Conservation (phyloP, 2,888 invertebrate species). For the Steinernema scapterisci region DNA sequence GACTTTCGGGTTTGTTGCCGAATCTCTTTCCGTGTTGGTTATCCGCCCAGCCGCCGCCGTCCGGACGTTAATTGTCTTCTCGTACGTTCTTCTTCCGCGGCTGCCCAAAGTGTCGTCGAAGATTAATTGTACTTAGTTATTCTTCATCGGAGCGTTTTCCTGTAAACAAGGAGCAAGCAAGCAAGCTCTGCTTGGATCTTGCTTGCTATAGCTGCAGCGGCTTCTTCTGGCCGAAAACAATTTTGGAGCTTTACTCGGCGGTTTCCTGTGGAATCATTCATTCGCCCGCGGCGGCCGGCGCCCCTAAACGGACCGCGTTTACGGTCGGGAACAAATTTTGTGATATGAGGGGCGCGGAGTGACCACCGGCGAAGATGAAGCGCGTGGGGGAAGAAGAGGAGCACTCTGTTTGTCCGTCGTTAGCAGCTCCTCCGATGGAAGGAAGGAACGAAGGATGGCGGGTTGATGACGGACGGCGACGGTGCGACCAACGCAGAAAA, state of each 20-base stretch:
- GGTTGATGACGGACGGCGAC: not conserved
- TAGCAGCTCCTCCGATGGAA: not conserved
- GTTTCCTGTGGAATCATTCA: not conserved
- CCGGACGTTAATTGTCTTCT: too few relatives aligned
- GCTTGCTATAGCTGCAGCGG: not conserved
- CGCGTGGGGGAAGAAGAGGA: not conserved
- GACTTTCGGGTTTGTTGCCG: too few relatives aligned
- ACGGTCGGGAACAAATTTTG: too few relatives aligned
- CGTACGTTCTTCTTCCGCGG: not conserved
- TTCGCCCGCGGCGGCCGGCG: too few relatives aligned
- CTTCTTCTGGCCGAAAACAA: not conserved
- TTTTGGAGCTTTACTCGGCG: not conserved
- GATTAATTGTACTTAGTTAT: conserved; percentile 31
- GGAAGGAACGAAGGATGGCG: too few relatives aligned
- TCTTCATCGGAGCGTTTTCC: conserved; percentile 19
- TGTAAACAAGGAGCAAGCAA: conserved; percentile 16
- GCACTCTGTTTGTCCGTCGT: not conserved
- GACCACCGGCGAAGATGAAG: not conserved
- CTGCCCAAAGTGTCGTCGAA: conserved; percentile 16
- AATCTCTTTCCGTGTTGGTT: too few relatives aligned
- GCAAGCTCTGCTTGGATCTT: not conserved
- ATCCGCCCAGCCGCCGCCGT: too few relatives aligned
- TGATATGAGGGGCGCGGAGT: not conserved
- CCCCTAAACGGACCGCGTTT: too few relatives aligned
- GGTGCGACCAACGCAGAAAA: conserved; percentile 6